Percentiles rank a stretch among this genome's conserved stretches.
Conservation (phyloP, 2,888 invertebrate genomes). For the Spodoptera picta region DNA sequence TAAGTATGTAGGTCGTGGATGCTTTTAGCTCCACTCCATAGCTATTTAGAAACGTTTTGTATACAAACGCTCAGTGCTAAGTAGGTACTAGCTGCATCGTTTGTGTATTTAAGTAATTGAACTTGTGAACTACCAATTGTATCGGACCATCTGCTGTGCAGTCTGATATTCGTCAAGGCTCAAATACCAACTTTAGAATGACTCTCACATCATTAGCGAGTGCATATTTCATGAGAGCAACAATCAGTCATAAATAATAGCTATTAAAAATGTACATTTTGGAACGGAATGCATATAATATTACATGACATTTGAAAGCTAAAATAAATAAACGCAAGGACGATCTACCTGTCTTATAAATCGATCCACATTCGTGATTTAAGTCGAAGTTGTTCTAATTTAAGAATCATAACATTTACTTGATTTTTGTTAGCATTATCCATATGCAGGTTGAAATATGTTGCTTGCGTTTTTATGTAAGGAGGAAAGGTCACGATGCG, state of each 20-base stretch:
- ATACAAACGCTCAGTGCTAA: conserved; percentile 16
- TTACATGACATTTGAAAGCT: conserved; percentile 14
- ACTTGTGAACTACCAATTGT: conserved; percentile 28
- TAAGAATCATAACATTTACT: conserved; percentile 32
- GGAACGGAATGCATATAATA: conserved; percentile 6
- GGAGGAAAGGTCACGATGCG: conserved; percentile 68
- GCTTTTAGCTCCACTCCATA: conserved; percentile 36
- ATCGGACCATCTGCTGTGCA: background rate
- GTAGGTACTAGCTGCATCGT: conserved; percentile 24
- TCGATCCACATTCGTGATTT: conserved; percentile 32
- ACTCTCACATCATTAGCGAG: conserved; percentile 1
- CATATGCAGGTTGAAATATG: conserved; percentile 47
- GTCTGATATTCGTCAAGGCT: conserved; percentile 3
- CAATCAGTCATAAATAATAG: conserved; percentile 4
- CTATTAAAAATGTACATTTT: conserved; percentile 10
- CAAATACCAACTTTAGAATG: conserved; percentile 6
- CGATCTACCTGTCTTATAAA: conserved; percentile 26
- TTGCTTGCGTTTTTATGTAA: conserved; percentile 52
- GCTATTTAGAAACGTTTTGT: conserved; percentile 32
- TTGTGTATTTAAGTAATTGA: conserved; percentile 37
- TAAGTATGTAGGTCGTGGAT: conserved; percentile 51
- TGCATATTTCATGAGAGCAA: conserved; percentile 9
- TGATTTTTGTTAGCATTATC: conserved; percentile 54
- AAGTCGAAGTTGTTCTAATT: conserved; percentile 26
- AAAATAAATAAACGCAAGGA: conserved; percentile 28